phyloP scores from a whole-genome alignment of 2,888 invertebrate species.

The Cryptus viduatorius region DNA sequence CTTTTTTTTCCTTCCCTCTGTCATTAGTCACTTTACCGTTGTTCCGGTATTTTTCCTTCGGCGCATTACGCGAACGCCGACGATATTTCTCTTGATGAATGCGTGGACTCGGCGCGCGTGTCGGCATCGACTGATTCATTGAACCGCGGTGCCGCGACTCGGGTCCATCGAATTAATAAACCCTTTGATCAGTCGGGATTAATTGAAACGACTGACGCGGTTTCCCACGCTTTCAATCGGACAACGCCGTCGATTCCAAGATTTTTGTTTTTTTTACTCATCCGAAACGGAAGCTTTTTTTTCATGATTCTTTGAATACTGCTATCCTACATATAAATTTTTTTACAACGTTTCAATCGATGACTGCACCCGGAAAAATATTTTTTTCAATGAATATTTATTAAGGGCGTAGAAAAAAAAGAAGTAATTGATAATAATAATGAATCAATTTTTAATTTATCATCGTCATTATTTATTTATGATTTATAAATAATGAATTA shows the following conservation, averaged over 20 bases:
- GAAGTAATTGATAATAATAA: no score
- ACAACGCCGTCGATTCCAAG: not conserved
- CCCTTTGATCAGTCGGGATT: constrained; percentile 22
- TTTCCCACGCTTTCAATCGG: constrained; percentile 33
- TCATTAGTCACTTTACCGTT: not conserved
- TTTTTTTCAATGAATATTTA: no score
- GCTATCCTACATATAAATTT: no score
- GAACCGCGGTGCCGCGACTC: not conserved
- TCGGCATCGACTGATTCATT: constrained; percentile 39
- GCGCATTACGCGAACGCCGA: not conserved
- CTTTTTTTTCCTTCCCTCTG: not conserved
- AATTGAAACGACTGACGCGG: not conserved
- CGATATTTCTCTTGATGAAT: not conserved
- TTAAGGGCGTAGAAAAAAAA: no score
- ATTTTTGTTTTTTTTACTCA: not conserved
- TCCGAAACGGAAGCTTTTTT: no score
- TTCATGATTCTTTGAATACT: no score
- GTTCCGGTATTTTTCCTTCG: constrained; percentile 21
- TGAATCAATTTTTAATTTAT: no score
- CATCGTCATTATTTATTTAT: no score
- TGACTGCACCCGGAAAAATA: no score
- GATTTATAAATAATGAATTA: no score
- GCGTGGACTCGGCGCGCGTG: not conserved
- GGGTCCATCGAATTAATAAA: constrained; percentile 26
- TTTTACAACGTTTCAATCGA: no score